Base-by-base conservation (phyloP, 2,888 invertebrate species). In the Ptychoptera contaminata region DNA sequence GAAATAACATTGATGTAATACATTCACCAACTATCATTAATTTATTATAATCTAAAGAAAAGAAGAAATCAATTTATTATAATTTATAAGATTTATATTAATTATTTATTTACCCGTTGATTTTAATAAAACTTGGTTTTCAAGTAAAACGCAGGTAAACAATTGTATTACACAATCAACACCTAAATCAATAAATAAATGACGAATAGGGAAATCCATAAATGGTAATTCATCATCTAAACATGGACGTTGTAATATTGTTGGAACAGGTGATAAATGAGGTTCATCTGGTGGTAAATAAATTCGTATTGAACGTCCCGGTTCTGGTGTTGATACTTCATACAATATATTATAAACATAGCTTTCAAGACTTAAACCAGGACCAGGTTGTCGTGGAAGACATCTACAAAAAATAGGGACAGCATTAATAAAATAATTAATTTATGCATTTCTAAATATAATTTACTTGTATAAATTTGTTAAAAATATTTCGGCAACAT, bases 1-100 rank as follows among this genome's bases (percentile, higher is more conserved):
- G 98, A 58, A 96, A 85, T 35, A 96, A 69, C 16, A 98, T 70
- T 0, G 87, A 75, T 3, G 84, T 85, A 53, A 96, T 77, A 55
- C 92, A 85, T 67, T 98, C 98, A 6, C 96, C 88, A 12, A 98
- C 92, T 50, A 94, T 72, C 93, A 97, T 97, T 55, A 98, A 68
- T 60, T 85, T 83, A 68, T 93, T 88, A 67, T 87, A 88, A 70
- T 94, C 96, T 82, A 71, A 44, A 69, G 63, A 46, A 23, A 45
- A 12, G 32, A 40, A 32, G n/a, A 10, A 38, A 35, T 16, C 10
- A 42, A 39, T 32, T 32, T n/a, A 37, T 37, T 16, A 36, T 15
- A 45, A 37, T 37, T 40, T 29, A 37, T 43, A 42, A 32, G 12
- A 45, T 32, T 12, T 37, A 35, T 10, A 29, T 2, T 8, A 8